Evolutionary conservation across 2,888 invertebrate genomes (phyloP), one percentile per base, ranked within the genome.

Genomic region (Allygus modestus): DNA sequence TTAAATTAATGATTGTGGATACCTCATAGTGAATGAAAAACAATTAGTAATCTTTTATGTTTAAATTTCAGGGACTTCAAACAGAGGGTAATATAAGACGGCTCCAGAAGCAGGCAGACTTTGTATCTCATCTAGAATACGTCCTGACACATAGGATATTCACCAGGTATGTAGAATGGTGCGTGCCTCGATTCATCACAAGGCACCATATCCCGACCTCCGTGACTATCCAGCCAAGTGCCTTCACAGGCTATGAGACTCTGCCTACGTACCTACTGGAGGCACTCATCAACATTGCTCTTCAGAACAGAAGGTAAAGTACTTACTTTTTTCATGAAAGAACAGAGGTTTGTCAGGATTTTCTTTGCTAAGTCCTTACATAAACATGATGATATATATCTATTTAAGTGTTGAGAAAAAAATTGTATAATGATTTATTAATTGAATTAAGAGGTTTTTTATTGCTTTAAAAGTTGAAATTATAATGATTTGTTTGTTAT

Each of bases 51-150:
- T n/a, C n/a, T n/a, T n/a, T n/a, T n/a, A n/a, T n/a, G n/a, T n/a
- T n/a, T n/a, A n/a, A n/a, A n/a, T 41, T 71, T 20, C 71, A 87
- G 86, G 87, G 88, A 28, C 85, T 89, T 65, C 89, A 88, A 83
- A 87, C 87, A 31, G 88, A 89, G 84, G 90, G 91, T 7, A 88
- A 89, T 69, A 89, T 89, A 1, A 88, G 89, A 79, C 88, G 90
- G 69, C 86, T 90, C 81, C 89, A 90, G 84, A 90, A 91, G 84
- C 90, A 90, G 86, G 89, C 90, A 0, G 90, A 90, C 75, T 91
- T 91, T 87, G 87, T 91, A 17, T 87, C 88, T 23, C 90, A 91
- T 84, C 87, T 91, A 82, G 91, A 91, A 58, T 26, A 73, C n/a
- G 51, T 82, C 23, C 54, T 82, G 17, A 43, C 51, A 23, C 82